phyloP scores from a whole-genome alignment of 2,888 invertebrate genomes.

The Drosophila atroscutellata region DNA sequence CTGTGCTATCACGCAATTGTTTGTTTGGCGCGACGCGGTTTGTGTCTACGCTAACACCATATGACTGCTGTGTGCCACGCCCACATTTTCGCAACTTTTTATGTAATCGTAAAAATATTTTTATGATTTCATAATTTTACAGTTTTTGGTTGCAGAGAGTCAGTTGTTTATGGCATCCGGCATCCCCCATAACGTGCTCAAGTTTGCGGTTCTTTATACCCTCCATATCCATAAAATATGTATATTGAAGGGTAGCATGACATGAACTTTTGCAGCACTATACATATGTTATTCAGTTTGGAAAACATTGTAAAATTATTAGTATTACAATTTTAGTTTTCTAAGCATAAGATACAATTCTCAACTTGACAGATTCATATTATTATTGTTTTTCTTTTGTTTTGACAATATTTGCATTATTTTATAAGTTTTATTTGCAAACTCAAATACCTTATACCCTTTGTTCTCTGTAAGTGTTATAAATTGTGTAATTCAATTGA shows the following conservation, averaged over 20 bases:
- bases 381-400: neutral
- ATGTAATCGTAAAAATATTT: conserved; percentile 80
- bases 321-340: neutral
- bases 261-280: neutral
- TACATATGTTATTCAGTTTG: neutral
- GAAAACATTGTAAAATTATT: neutral
- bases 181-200: conserved; percentile 36
- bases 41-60: conserved; percentile 31
- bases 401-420: neutral
- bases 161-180: conserved; percentile 62
- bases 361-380: neutral
- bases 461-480: too few species aligned
- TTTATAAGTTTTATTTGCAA: neutral
- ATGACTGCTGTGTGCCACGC: conserved; percentile 46
- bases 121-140: conserved; percentile 82
- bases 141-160: conserved; percentile 57
- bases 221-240: conserved; percentile 16
- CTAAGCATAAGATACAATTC: neutral
- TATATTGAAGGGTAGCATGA: neutral
- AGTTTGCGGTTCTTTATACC: conserved; percentile 40
- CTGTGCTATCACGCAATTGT: conserved; percentile 75
- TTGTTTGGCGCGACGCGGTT: conserved; percentile 17
- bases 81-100: conserved; percentile 68
- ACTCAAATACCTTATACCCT: neutral
- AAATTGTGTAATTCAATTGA: neutral